These are phyloP conservation scores for Platyrinchus mystaceus DNA, from an alignment of 2,797 vertebrate genomes.

Conservation along the genomic window DNA sequence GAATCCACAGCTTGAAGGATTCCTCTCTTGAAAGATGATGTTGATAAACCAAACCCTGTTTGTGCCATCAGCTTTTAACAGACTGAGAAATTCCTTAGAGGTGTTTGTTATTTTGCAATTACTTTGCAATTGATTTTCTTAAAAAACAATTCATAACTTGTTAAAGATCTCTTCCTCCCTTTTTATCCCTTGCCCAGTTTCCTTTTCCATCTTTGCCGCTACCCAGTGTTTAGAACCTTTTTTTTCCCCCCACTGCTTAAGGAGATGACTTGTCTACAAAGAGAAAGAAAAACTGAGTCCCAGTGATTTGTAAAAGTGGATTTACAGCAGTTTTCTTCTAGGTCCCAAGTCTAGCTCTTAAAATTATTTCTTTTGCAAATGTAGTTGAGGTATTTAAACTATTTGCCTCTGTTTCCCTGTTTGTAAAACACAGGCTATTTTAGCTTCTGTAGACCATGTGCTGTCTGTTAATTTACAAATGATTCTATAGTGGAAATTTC, in stretches of 20 bases:
- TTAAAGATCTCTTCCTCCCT: conserved; percentile 29
- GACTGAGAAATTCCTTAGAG: neutral
- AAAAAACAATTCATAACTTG: conserved; percentile 45
- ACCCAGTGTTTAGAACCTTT: neutral
- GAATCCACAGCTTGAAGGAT: neutral
- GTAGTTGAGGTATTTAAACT: neutral
- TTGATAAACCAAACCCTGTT: neutral
- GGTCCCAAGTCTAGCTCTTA: neutral
- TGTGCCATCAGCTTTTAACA: neutral
- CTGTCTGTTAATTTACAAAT: neutral
- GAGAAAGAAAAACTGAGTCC: neutral
- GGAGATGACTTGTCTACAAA: neutral
- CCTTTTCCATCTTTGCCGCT: conserved; percentile 2
- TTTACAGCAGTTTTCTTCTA: neutral
- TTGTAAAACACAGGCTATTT: neutral
- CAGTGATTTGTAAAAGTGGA: neutral
- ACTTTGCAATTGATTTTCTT: conserved; percentile 44
- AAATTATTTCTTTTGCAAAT: neutral
- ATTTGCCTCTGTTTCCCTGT: neutral
- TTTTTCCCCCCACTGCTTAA: neutral
- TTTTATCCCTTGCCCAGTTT: neutral
- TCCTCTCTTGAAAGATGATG: neutral
- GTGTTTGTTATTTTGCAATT: conserved; percentile 58
- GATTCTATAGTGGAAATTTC: neutral
- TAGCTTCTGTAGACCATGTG: neutral